These are phyloP conservation scores for human (Homo sapiens) DNA, from an alignment of 2,113 vertebrate species.

Conservation along the genomic window DNA sequence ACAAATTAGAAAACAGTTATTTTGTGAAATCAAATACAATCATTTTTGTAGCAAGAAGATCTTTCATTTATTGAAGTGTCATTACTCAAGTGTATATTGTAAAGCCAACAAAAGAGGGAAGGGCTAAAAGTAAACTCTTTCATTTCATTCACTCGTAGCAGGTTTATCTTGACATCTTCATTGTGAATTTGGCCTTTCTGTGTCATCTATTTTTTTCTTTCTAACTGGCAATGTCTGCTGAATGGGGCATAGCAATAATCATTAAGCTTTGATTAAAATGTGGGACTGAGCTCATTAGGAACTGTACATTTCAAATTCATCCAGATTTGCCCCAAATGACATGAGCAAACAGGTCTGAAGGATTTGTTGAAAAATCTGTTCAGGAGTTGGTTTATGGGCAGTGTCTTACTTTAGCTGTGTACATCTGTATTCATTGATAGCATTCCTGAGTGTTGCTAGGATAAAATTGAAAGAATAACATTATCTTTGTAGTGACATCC, in stretches of 20 bases:
- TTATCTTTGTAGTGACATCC: constrained; percentile 51
- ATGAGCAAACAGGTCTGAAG: neutral
- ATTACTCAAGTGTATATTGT: neutral
- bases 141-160: neutral
- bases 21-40: neutral
- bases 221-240: neutral
- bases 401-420: constrained; percentile 34
- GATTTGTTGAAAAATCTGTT: constrained; percentile 20
- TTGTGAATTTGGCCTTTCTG: neutral
- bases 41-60: neutral
- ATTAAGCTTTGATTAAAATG: constrained; percentile 46
- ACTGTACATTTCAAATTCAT: constrained; percentile 30
- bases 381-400: constrained; percentile 6
- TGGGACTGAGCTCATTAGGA: neutral
- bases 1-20: neutral
- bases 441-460: constrained; percentile 37
- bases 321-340: constrained; percentile 10
- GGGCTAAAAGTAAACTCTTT: neutral
- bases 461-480: constrained; percentile 54
- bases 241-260: neutral
- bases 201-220: neutral
- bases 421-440: constrained; percentile 54
- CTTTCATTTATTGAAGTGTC: neutral
- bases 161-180: constrained; percentile 1
- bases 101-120: neutral